Percentiles rank a stretch among this genome's conserved stretches.
These are phyloP conservation scores for Alexandromys fortis DNA, from an alignment of 2,113 vertebrate species.

Conservation along the genomic window DNA sequence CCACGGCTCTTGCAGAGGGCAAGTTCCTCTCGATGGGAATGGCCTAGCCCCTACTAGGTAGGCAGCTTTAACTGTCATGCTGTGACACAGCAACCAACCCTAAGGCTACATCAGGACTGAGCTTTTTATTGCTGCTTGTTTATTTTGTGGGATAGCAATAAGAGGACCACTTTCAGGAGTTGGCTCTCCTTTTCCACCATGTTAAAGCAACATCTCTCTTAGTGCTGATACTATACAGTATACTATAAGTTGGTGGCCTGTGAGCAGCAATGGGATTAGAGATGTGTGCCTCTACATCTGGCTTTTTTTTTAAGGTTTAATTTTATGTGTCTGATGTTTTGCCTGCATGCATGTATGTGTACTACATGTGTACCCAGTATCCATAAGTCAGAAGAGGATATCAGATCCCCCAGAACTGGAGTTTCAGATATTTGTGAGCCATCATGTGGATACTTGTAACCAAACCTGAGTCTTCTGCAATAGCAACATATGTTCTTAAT, in stretches of 20 bases:
- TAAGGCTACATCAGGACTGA: not conserved
- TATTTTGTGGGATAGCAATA: not conserved
- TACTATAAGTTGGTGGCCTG: not conserved
- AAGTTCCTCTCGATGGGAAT: not conserved
- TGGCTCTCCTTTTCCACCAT: not conserved
- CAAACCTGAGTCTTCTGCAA: not conserved
- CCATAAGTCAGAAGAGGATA: not conserved
- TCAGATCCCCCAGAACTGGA: not conserved
- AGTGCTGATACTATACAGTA: too few relatives aligned
- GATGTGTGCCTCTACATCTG: not conserved
- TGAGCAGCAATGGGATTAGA: not conserved
- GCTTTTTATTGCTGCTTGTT: not conserved
- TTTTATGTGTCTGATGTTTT: not conserved
- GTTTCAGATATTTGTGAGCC: not conserved
- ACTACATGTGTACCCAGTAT: not conserved
- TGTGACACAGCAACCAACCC: not conserved
- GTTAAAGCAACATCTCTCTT: not conserved
- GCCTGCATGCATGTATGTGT: not conserved
- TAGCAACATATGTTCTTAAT: not conserved
- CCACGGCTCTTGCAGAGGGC: not conserved
- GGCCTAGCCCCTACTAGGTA: not conserved
- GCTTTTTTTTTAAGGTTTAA: not conserved
- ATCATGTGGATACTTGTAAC: not conserved
- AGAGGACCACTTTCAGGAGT: not conserved
- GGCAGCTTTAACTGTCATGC: not conserved